Evolutionary conservation across 2,113 vertebrate species (phyloP).

Genomic region (Potamarius usumacintae): DNA sequence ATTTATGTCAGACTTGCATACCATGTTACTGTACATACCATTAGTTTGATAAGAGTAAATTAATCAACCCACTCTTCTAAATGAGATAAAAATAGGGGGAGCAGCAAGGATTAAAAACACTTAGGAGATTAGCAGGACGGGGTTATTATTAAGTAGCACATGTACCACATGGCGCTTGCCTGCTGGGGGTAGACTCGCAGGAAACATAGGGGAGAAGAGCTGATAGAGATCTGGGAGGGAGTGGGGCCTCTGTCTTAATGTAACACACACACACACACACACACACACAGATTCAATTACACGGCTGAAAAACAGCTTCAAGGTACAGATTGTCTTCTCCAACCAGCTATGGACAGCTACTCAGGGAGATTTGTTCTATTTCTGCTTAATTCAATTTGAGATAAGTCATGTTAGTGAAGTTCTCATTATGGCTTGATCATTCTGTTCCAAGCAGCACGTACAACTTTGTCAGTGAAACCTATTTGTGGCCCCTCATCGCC

Average conservation of each 20-base stretch:
- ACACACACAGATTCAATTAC: slow-evolving; percentile 38
- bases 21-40: neutral
- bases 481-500: slow-evolving; percentile 38
- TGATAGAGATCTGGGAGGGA: neutral
- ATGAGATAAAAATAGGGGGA: slow-evolving; percentile 12
- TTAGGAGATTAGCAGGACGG: neutral
- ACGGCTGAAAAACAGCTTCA: slow-evolving; percentile 27
- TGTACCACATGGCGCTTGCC: slow-evolving; percentile 16
- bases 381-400: slow-evolving; percentile 44
- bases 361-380: slow-evolving; percentile 34
- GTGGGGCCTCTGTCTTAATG: slow-evolving; percentile 19
- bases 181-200: neutral
- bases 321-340: slow-evolving; percentile 38
- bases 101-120: slow-evolving; percentile 13
- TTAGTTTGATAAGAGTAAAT: slow-evolving; percentile 7
- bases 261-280: slow-evolving; percentile 31
- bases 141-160: slow-evolving; percentile 5
- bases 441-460: slow-evolving; percentile 25
- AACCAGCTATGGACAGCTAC: slow-evolving; percentile 16
- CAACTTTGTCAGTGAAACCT: slow-evolving; percentile 46
- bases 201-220: neutral
- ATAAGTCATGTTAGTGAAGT: slow-evolving; percentile 29
- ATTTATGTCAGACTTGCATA: neutral
- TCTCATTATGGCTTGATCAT: slow-evolving; percentile 20
- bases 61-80: slow-evolving; percentile 24